phyloP scores from a whole-genome alignment of 2,113 vertebrate species.

The Pardalotus punctatus region DNA sequence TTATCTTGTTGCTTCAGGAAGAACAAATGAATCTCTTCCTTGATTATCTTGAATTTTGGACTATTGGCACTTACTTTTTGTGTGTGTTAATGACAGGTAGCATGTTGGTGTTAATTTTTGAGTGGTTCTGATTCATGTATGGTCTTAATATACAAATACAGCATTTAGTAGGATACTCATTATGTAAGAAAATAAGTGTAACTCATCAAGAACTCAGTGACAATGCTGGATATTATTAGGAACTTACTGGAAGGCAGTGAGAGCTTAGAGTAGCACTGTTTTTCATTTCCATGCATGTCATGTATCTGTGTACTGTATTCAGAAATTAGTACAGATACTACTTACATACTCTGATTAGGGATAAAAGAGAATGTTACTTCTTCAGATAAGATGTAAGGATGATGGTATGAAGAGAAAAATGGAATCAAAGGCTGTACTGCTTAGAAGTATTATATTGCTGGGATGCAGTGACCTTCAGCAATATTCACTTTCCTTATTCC shows the following conservation, averaged over 20 bases:
- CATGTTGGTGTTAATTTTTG: not conserved
- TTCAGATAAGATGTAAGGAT: not conserved
- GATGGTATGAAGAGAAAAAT: not conserved
- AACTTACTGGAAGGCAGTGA: not conserved
- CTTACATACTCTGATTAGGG: not conserved
- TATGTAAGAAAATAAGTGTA: not conserved
- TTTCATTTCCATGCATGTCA: not conserved
- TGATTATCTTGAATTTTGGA: not conserved
- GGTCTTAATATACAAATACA: not conserved
- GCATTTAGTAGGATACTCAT: not conserved
- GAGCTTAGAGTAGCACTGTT: not conserved
- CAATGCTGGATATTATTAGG: not conserved
- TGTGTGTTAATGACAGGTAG: not conserved
- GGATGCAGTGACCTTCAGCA: not conserved
- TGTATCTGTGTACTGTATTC: not conserved
- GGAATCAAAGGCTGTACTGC: not conserved
- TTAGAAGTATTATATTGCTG: not conserved
- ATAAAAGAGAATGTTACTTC: not conserved
- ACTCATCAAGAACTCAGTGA: not conserved
- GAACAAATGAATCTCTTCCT: not conserved
- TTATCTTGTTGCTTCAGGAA: not conserved
- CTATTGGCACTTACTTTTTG: not conserved
- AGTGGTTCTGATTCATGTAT: not conserved
- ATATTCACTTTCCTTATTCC: not conserved
- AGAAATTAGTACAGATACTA: not conserved